Evolutionary conservation across 2,797 vertebrate species (phyloP).

Genomic region (Takifugu ocellatus): DNA sequence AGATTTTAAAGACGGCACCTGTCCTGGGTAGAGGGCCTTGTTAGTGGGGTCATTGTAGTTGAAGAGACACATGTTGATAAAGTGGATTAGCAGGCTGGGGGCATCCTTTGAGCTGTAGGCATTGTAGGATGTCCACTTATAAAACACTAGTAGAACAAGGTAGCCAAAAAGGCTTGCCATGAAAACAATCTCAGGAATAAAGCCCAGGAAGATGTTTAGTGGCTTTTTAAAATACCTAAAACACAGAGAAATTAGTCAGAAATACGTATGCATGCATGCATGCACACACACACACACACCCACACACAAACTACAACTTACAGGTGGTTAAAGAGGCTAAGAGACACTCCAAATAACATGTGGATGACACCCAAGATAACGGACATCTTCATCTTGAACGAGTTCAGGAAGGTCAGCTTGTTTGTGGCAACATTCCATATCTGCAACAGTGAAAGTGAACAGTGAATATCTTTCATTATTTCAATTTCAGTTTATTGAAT

Average conservation of each 20-base stretch:
- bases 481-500: no score
- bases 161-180: slow-evolving; percentile 93
- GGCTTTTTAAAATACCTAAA: slow-evolving; percentile 96
- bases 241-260: slow-evolving; percentile 1
- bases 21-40: slow-evolving; percentile 89
- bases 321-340: slow-evolving; percentile 82
- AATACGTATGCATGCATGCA: no score
- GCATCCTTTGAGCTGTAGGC: slow-evolving; percentile 85
- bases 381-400: slow-evolving; percentile 99
- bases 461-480: no score
- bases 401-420: slow-evolving; percentile 97
- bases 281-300: no score
- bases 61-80: slow-evolving; percentile 99
- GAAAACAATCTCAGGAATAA: slow-evolving; percentile 97
- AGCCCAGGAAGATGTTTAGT: slow-evolving; percentile 94
- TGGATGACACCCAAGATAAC: slow-evolving; percentile 93
- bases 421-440: slow-evolving; percentile 97
- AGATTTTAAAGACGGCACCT: slow-evolving; percentile 75
- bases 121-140: slow-evolving; percentile 94
- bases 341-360: slow-evolving; percentile 93
- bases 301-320: slow-evolving; percentile 30
- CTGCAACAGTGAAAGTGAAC: slow-evolving; percentile 58
- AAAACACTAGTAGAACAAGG: slow-evolving; percentile 91
- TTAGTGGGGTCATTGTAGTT: slow-evolving; percentile 84
- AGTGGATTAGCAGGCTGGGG: slow-evolving; percentile 95